Evolutionary conservation across 2,113 vertebrate genomes (phyloP).

Genomic region (Dipodomys ordii): DNA sequence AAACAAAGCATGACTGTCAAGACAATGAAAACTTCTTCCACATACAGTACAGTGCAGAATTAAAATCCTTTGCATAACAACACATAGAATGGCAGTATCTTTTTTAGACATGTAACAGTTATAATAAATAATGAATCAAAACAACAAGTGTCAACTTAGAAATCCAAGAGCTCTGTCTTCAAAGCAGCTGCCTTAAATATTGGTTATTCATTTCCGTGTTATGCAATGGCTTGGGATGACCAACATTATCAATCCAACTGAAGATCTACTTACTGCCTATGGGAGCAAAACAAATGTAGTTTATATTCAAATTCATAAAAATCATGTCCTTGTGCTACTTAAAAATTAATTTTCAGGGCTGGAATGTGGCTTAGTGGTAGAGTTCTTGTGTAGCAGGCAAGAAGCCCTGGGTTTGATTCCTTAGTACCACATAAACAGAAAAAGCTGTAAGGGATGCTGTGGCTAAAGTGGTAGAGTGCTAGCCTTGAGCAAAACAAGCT

Average conservation of each 20-base stretch:
- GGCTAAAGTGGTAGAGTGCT: too few species aligned
- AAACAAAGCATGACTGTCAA: constrained; percentile 63
- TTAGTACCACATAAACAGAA: too few species aligned
- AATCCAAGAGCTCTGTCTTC: constrained; percentile 17
- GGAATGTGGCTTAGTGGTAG: too few species aligned
- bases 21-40: constrained; percentile 25
- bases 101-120: background rate
- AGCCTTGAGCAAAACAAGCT: too few species aligned
- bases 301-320: constrained; percentile 41
- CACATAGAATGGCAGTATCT: background rate
- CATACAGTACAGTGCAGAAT: background rate
- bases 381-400: too few species aligned
- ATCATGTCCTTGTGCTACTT: constrained; percentile 23
- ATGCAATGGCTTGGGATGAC: background rate
- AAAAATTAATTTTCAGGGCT: constrained; percentile 39
- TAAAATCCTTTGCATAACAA: background rate
- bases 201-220: background rate
- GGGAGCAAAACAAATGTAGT: constrained; percentile 20
- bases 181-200: background rate
- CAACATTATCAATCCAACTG: background rate
- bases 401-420: too few species aligned
- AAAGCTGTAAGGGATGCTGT: too few species aligned
- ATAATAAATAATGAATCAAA: background rate
- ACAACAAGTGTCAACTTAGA: background rate
- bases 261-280: background rate